Conservation (phyloP, 2,113 vertebrate genomes). For the Azemiops feae region DNA sequence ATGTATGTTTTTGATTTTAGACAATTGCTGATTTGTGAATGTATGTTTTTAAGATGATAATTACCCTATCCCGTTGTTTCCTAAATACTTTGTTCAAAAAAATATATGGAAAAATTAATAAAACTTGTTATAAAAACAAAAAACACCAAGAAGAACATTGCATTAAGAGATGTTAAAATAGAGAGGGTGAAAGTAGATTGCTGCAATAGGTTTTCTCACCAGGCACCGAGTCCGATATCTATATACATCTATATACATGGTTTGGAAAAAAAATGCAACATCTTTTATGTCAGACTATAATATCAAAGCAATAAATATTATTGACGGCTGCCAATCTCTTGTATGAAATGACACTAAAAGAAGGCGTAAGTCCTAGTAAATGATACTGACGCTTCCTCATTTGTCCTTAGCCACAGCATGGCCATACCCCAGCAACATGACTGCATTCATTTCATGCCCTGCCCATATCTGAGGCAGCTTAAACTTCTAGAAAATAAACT, state of each 20-base stretch:
- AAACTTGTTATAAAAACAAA: no score
- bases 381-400: background rate
- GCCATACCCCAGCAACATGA: background rate
- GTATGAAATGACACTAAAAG: background rate
- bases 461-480: background rate
- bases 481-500: background rate
- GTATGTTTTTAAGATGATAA: no score
- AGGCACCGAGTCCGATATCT: background rate
- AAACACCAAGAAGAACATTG: background rate
- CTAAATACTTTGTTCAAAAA: no score
- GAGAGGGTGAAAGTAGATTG: background rate
- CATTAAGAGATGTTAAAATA: background rate
- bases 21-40: no score
- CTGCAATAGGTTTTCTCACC: background rate
- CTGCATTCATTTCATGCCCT: background rate
- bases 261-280: background rate
- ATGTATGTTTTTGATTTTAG: no score
- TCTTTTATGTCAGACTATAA: background rate
- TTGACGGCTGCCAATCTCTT: background rate
- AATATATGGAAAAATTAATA: no score
- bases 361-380: background rate
- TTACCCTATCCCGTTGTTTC: no score
- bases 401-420: background rate
- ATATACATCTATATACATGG: background rate
- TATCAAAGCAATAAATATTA: background rate